Base-by-base conservation (phyloP, 2,797 vertebrate species). In the Anniella stebbinsi region DNA sequence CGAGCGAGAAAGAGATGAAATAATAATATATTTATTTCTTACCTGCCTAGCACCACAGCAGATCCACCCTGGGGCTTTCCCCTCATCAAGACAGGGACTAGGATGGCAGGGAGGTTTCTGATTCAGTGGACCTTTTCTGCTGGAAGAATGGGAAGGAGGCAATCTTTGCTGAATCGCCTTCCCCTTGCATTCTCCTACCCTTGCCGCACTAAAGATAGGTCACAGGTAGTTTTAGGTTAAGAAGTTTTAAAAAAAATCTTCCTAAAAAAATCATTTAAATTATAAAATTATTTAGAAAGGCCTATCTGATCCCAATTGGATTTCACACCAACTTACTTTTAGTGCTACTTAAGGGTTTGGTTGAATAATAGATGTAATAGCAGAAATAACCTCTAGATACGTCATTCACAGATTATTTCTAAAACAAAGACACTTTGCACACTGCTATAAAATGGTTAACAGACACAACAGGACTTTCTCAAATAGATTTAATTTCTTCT, bases 341-440 rank as follows among this genome's bases (percentile, higher is more conserved):
- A 87, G 28, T 57, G 48, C 73, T 67, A 38, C 9, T 51, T 38
- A 73, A 63, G 12, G 30, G 9, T 72, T 12, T 41, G 41, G 33
- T 15, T 80, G 48, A 85, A 85, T 54, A 85, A 85, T 54, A 17
- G 60, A 1, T 72, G 7, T 13, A 80, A 36, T 18, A 72, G 69
- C 38, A 84, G 1, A 80, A 30, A 9, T 81, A 86, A 25, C 38
- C 73, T 93, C 54, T 17, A 87, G 89, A 92, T 90, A 45, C 84
- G 77, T 28, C 69, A 3, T 84, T 4, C 54, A 85, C 57, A 86
- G 2, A 48, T 48, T 30, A 38, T 91, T 89, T 2, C 33, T 18
- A 33, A 36, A 77, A 78, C 87, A 93, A 89, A 83, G 57, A 21
- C 12, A 2, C 33, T 84, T 91, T 87, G 10, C 86, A 90, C 89